These are phyloP conservation scores for Unio pictorum DNA, from an alignment of 2,888 invertebrate genomes.

Conservation along the genomic window DNA sequence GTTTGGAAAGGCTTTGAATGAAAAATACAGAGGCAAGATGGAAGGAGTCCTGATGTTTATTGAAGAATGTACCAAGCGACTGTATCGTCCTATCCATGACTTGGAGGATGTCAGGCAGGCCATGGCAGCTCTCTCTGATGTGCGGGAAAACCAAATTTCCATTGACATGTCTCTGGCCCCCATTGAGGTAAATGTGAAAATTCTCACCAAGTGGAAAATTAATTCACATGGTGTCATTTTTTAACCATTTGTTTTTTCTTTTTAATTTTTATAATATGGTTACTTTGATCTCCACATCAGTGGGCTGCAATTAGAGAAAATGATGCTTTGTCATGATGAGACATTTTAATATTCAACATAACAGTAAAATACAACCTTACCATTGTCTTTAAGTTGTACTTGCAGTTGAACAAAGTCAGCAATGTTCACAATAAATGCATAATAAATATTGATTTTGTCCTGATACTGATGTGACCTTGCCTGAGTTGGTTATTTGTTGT, in stretches of 20 bases:
- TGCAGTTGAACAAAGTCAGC: too few species aligned
- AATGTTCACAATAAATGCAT: too few species aligned
- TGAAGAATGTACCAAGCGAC: slow-evolving; percentile 80
- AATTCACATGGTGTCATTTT: neutral
- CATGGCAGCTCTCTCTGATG: slow-evolving; percentile 84
- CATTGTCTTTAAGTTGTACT: too few species aligned
- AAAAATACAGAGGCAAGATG: slow-evolving; percentile 81
- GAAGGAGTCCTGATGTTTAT: slow-evolving; percentile 83
- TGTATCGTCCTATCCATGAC: slow-evolving; percentile 79
- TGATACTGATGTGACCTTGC: too few species aligned
- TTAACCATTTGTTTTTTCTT: neutral
- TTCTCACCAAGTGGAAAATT: too few species aligned
- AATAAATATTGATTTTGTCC: too few species aligned
- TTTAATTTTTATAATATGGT: neutral
- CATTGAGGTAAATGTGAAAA: slow-evolving; percentile 76
- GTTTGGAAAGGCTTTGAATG: slow-evolving; percentile 80
- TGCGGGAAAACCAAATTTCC: slow-evolving; percentile 80
- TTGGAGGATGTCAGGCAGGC: slow-evolving; percentile 78
- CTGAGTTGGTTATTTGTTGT: too few species aligned
- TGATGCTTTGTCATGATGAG: too few species aligned
- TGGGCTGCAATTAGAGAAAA: too few species aligned
- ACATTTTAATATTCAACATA: too few species aligned
- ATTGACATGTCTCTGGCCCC: slow-evolving; percentile 80
- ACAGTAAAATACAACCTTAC: too few species aligned
- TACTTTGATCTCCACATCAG: neutral